Evolutionary conservation across 2,888 invertebrate species (phyloP), one percentile per base, ranked within the genome.

Genomic region (Conus canariensis): DNA sequence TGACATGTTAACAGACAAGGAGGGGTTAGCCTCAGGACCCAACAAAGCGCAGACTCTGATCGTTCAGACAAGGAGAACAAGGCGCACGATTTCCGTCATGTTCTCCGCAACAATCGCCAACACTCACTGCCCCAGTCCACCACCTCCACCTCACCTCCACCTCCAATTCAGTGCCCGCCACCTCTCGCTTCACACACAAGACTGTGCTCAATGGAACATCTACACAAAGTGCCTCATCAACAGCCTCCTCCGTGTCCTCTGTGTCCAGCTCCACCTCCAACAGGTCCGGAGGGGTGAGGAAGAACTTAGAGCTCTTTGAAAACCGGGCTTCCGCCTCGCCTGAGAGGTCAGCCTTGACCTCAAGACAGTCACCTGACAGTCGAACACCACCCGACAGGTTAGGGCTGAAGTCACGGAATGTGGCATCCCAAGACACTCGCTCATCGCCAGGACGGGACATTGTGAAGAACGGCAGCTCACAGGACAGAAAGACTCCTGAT

Each of bases 1-100:
- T 64, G 10, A 14, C 12, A 3, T 80, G 80, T 30, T 10, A 6
- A 19, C 82, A 83, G 82, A 83, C 82, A 83, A 56, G 56, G 82
- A 19, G 82, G 16, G 25, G 90, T 58, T 45, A 74, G 85, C 12
- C 67, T 60, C 74, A 87, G 88, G 85, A 85, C 88, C n/a, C 90
- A 90, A 59, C 91, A 77, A 74, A 91, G 91, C 64, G 91, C 91
- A 12, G 92, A 92, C 22, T 92, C 91, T 2, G 92, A 92, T 45
- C 90, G 89, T n/a, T 91, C 93, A 1, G 92, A 92, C 45, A 91
- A 90, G 64, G 91, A 91, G 67, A 91, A 87, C 22, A 45, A 45
- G 45, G 12, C 14, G 19, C 64, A 77, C 19, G 90, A 89, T 30
- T 90, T 91, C 88, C 90, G 90, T 14, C 74, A 67, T 59, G 82